Evolutionary conservation across 2,113 vertebrate genomes (phyloP).

Genomic region (Coptodon bakossiorum): DNA sequence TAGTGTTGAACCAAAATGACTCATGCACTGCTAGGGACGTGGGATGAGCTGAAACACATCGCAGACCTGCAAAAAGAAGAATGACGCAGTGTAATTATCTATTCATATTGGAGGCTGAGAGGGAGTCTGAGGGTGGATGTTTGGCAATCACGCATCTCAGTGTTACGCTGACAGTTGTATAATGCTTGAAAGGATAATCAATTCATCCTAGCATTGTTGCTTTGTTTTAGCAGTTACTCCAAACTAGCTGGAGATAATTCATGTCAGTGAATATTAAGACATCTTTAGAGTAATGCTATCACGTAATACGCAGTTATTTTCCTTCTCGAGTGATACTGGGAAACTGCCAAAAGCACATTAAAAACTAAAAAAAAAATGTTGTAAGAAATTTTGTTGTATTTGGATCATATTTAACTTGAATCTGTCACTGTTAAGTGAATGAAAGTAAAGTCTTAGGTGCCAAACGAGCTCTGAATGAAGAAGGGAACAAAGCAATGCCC

Average conservation of each 20-base stretch:
- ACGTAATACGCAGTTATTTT: not conserved
- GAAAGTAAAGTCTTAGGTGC: not conserved
- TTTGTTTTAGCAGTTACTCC: not conserved
- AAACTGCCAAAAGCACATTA: not conserved
- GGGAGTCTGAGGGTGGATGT: constrained; percentile 34
- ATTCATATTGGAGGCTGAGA: constrained; percentile 30
- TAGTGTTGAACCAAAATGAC: constrained; percentile 12
- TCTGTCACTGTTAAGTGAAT: not conserved
- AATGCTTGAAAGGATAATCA: constrained; percentile 48
- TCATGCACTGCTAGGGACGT: constrained; percentile 7
- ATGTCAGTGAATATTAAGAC: not conserved
- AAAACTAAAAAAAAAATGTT: not conserved
- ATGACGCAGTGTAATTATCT: constrained; percentile 45
- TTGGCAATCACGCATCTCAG: constrained; percentile 21
- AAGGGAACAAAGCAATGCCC: not conserved
- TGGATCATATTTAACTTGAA: not conserved
- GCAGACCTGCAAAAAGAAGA: constrained; percentile 21
- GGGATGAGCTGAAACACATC: constrained; percentile 30
- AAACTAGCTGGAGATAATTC: constrained; percentile 13
- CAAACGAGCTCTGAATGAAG: not conserved
- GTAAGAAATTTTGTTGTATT: not conserved
- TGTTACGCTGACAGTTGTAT: constrained; percentile 39
- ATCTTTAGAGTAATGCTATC: not conserved
- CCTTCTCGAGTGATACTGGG: not conserved
- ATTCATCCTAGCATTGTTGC: constrained; percentile 27